Evolutionary conservation across 2,113 vertebrate species (phyloP), one percentile per base, ranked within the genome.

Genomic region (Oxygymnocypris stewartii): DNA sequence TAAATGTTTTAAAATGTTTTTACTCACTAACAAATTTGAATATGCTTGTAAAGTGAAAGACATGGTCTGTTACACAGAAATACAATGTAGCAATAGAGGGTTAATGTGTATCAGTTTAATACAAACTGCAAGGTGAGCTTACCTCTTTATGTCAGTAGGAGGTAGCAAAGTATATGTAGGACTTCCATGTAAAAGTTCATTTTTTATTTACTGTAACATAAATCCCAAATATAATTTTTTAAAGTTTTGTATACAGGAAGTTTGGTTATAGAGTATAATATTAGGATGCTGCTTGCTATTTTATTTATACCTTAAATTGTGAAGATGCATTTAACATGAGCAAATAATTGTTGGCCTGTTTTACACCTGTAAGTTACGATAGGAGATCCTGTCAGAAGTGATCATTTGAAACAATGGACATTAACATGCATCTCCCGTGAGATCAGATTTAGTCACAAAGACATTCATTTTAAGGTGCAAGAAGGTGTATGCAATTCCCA

Each of bases 151-250:
- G 77, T 28, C 84, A 85, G 35, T 44, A 85, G 84, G 37, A 35
- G 84, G 84, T 20, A 73, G 84, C 63, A 86, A 85, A 79, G 84
- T 42, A 73, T 71, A 40, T 73, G 37, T 42, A 11, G 69, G 37
- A 18, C 69, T 20, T 12, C 9, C 4, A 42, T 42, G 18, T 42
- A 42, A 37, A 71, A 37, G 13, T 35, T 35, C 3, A 0, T 18
- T 69, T 67, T 18, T 37, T 37, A 10, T 37, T 37, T 20, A 35
- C 2, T 3, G 2, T 35, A 20, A 69, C 2, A 67, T 16, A 37
- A 10, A 37, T 37, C 35, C 16, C 67, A 20, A 37, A 20, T 3
- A 37, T 67, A 3, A 1, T 0, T 16, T 31, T 37, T 3, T 8
- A 6, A 67, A 16, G 6, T 28, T 67, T 67, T 65, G 25, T 65